A percentile compares a stretch with the other conserved stretches of the same genome.
Conservation (phyloP, 2,888 invertebrate species). For the Platerodrilus igneus region DNA sequence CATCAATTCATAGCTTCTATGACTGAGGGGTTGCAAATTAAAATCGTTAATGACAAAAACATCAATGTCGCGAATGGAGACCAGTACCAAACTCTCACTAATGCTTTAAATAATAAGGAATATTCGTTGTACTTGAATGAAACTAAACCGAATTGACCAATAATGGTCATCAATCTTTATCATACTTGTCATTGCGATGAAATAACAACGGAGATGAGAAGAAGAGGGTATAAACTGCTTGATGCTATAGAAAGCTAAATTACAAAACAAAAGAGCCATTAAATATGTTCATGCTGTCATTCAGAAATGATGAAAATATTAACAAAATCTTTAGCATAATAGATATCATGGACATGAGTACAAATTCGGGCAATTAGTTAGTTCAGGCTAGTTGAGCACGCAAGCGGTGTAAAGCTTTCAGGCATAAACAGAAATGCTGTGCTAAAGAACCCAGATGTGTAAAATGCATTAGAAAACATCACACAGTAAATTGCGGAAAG, state of each 20-base stretch:
- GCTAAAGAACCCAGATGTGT: slow-evolving; percentile 20
- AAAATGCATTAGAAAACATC: no score
- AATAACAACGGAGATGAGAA: slow-evolving; percentile 5
- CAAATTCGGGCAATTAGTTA: slow-evolving; percentile 10
- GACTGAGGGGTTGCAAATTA: slow-evolving; percentile 1
- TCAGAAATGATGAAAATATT: slow-evolving; percentile 10
- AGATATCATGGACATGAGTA: slow-evolving; percentile 10
- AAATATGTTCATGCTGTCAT: slow-evolving; percentile 11
- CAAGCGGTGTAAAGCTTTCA: slow-evolving; percentile 17
- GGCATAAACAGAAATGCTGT: slow-evolving; percentile 18
- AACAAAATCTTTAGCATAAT: slow-evolving; percentile 12
- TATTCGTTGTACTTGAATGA: slow-evolving; percentile 8
- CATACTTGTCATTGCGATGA: slow-evolving; percentile 5
- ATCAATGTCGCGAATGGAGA: no score
- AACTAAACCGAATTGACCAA: slow-evolving; percentile 10
- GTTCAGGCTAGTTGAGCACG: slow-evolving; percentile 10
- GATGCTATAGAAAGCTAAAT: slow-evolving; percentile 10
- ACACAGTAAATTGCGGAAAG: no score
- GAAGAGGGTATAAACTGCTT: slow-evolving; percentile 10
- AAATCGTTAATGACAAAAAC: background rate
- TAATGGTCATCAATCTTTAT: slow-evolving; percentile 7
- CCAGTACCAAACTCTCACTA: slow-evolving; percentile 2
- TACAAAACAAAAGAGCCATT: slow-evolving; percentile 7
- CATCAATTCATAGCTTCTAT: slow-evolving; percentile 1
- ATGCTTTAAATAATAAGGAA: background rate